Evolutionary conservation across 2,797 vertebrate species (phyloP), one percentile per base, ranked within the genome.

Genomic region (Cirrhinus molitorella): DNA sequence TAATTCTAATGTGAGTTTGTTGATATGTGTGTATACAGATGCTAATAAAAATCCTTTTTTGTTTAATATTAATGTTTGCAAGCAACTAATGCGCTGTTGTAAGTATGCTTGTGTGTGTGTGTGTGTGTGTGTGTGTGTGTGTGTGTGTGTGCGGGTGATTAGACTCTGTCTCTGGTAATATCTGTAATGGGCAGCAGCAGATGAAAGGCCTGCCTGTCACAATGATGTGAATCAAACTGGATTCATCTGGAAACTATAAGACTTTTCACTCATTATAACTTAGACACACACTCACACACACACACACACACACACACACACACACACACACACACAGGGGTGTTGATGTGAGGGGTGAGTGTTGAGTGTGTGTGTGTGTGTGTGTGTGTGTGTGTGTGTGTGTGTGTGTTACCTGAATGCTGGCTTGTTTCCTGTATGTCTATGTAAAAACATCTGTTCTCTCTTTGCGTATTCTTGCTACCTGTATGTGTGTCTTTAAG

Each of bases 231-330:
- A 94, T 94, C 93, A 95, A 94, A 94, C 92, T 89, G 81, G 89
- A 87, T 89, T 92, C 94, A 95, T 94, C 94, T 96, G 94, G 94
- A 96, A 95, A 85, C 93, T 90, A 95, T 95, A 94, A 94, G 93
- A 93, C 93, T 94, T 94, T 93, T 94, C 89, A 93, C 92, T 95
- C 94, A 94, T 95, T 95, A 94, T 94, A 94, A 95, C 92, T 93
- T 91, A 92, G 93, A 94, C 91, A 93, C 94, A 92, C 74, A 84
- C 92, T 92, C 92, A 92, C 91, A 90, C 66, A 73, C 79, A 34
- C 25, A 65, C 79, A 77, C 77, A 75, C 47, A 92, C 93, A 94
- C 91, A 93, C 94, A 92, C 74, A 84, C 92, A 92, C 92, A 92
- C 91, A 90, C 66, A 73, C 79, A 34, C 25, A 65, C 79, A 77